phyloP scores from a whole-genome alignment of 1,140 invertebrate species.

The Diabrotica virgifera region DNA sequence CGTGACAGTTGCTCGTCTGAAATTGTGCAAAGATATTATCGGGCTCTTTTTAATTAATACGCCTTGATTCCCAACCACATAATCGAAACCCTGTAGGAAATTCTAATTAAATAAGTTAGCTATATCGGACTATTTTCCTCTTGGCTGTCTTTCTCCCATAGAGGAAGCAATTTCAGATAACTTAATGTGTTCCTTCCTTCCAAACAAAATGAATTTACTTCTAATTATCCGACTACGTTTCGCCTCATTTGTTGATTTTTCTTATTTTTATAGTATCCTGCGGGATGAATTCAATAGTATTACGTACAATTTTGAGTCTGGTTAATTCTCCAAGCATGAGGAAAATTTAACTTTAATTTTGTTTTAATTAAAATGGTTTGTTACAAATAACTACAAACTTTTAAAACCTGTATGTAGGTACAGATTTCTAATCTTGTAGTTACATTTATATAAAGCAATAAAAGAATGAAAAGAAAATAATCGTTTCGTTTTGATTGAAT shows the following conservation, averaged over 20 bases:
- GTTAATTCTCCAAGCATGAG: no score
- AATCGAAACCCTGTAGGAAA: neutral
- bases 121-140: conserved; percentile 1
- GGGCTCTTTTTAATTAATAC: neutral
- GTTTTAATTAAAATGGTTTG: no score
- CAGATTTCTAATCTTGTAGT: no score
- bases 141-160: neutral
- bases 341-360: no score
- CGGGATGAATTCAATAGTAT: neutral
- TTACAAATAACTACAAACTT: no score
- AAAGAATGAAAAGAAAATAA: no score
- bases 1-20: neutral
- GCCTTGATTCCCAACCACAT: neutral
- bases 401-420: no score
- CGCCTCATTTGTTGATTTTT: conserved; percentile 1
- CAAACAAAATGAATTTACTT: conserved; percentile 3
- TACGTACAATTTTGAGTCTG: no score
- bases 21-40: neutral
- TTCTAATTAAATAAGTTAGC: conserved; percentile 3
- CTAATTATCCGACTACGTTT: neutral
- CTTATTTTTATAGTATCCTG: neutral
- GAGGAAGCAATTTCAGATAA: neutral
- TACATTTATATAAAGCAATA: no score
- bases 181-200: neutral
- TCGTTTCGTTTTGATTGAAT: no score